phyloP scores from a whole-genome alignment of 2,888 invertebrate species.

The Oegoconia quadripuncta region DNA sequence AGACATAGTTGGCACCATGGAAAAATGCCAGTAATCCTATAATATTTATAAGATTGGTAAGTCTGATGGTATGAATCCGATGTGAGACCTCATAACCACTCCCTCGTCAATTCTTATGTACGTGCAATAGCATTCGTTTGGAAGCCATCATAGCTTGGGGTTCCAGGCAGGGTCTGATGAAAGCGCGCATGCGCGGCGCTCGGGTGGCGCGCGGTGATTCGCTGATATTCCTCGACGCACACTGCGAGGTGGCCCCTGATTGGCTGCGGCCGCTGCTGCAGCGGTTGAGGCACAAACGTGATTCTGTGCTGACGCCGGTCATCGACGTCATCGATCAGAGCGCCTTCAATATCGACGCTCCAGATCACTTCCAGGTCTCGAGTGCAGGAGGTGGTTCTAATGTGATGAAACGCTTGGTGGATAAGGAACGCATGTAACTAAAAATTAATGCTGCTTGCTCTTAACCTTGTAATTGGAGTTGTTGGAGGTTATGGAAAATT shows the following conservation, averaged over 20 bases:
- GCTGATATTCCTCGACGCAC: constrained; percentile 93
- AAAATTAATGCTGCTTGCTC: no score
- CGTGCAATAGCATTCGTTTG: no score
- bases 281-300: constrained; percentile 80
- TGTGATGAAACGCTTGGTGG: no score
- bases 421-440: no score
- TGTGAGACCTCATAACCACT: no score
- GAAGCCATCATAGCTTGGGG: neutral
- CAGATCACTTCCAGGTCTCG: constrained; percentile 55
- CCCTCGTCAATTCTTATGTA: no score
- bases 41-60: no score
- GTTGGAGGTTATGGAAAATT: no score
- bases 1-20: no score
- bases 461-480: no score
- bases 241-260: constrained; percentile 88
- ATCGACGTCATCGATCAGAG: constrained; percentile 88
- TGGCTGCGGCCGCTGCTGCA: constrained; percentile 95
- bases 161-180: constrained; percentile 88
- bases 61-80: no score
- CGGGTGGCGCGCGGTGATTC: constrained; percentile 88
- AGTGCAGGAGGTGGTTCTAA: neutral
- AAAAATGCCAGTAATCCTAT: no score
- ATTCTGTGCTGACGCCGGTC: constrained; percentile 93
- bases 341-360: constrained; percentile 39
- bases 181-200: constrained; percentile 92